Base-by-base conservation (phyloP, 2,113 vertebrate genomes). In the Varanus komodoensis region DNA sequence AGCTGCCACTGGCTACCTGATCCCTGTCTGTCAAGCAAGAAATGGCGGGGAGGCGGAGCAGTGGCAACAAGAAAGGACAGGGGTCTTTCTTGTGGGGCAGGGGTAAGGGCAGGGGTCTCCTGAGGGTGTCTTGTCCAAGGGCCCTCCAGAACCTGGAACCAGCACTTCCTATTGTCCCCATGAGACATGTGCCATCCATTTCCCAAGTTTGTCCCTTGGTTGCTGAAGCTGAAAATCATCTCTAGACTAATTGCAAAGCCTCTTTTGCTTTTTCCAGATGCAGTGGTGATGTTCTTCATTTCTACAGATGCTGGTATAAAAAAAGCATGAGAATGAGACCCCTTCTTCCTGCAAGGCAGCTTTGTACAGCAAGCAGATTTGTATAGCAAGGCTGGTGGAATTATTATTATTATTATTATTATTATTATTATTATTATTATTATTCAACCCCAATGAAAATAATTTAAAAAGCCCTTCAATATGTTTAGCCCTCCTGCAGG, bases 391-490 rank as follows among this genome's bases (percentile, higher is more conserved):
- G 48, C 57, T 93, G 81, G 85, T 91, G 54, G 77, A 81, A 82
- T 87, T 89, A 90, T 92, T 89, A 84, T 89, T 91, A 90, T 93
- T 89, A 84, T 89, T 91, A 90, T 15, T 61, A 94, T 91, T 93
- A 84, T 89, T 91, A 82, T 87, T 89, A 90, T 92, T 89, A 84
- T 89, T 91, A 90, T 93, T 89, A 84, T 89, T 91, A 90, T 15
- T 61, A 94, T 91, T 93, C 78, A 90, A 2, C 84, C 92, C 88
- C 93, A 95, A 95, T 91, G 81, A 91, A 96, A 81, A 92, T 92
- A 94, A 88, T 96, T 88, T 93, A 87, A 95, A 87, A 95, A 93
- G 74, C 23, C 67, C 82, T 92, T 92, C 25, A 0, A 77, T 91
- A 81, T 0, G 74, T 86, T 90, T 64, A 91, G 90, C 89, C 85